These are phyloP conservation scores for Numida meleagris DNA, from an alignment of 2,113 vertebrate genomes.

Conservation along the genomic window DNA sequence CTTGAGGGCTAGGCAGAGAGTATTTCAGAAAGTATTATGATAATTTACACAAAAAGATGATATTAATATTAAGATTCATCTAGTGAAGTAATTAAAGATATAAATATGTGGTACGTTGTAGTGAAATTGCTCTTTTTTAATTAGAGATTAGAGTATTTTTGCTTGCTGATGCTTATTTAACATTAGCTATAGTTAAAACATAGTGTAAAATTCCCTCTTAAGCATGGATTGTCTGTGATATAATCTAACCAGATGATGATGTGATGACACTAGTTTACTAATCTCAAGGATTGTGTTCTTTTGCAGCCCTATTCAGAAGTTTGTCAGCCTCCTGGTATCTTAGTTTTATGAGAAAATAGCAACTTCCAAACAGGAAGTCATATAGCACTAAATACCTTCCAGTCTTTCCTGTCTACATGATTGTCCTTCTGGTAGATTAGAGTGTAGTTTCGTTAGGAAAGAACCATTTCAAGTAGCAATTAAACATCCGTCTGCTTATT, in stretches of 20 bases:
- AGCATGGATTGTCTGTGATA: neutral
- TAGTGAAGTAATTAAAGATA: slow-evolving; percentile 72
- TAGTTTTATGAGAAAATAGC: neutral
- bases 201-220: neutral
- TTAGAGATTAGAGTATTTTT: slow-evolving; percentile 55
- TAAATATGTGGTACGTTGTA: slow-evolving; percentile 54
- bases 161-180: slow-evolving; percentile 14
- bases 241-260: neutral
- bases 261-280: neutral
- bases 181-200: slow-evolving; percentile 13
- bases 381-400: neutral
- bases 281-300: neutral
- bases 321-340: neutral
- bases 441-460: neutral
- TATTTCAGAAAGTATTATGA: slow-evolving; percentile 67
- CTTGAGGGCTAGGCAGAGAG: slow-evolving; percentile 61
- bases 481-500: neutral
- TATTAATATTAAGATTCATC: slow-evolving; percentile 72
- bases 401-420: neutral
- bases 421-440: neutral
- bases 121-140: slow-evolving; percentile 56
- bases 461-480: neutral
- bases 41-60: slow-evolving; percentile 61
- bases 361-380: neutral
- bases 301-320: neutral